Base-by-base conservation (phyloP, 1,140 invertebrate species). In the Panagrolaimus sp. region DNA sequence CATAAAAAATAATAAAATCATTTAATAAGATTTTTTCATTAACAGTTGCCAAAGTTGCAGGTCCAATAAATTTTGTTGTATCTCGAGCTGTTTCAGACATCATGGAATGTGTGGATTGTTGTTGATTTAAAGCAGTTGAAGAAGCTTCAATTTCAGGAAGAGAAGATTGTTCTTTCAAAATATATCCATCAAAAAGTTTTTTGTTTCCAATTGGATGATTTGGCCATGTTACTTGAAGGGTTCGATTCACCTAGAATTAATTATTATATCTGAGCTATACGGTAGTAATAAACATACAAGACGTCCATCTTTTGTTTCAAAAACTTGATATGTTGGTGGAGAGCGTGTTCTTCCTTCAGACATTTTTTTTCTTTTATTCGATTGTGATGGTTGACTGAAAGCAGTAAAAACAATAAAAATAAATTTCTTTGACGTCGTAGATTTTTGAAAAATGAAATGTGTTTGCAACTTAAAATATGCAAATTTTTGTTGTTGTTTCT, bases 281-380 rank as follows among this genome's bases (percentile, higher is more conserved):
- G 3, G 16, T 14, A 14, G 7, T 20, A 45, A 11, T 4, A 16
- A n/a, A 42, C 31, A 68, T 48, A 51, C 72, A 7, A 72, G 73
- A 16, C 73, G 51, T 11, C 51, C 51, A 57, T 57, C 51, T 57
- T 57, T 57, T 11, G 51, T 57, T 13, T 57, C 51, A 57, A n/a
- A 57, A 57, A 57, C 51, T 25, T 27, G 51, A 16, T 57, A 57
- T 20, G 51, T 16, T 1, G 51, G 51, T 20, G 51, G 51, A 11
- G 51, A 38, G 31, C 31, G 31, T n/a, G n/a, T n/a, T 38, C 31
- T 38, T 38, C 7, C 31, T 38, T 38, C 7, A 2, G 7, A 4
- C 31, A 2, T 38, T 38, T 38, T 38, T 38, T 38, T 38, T 2
- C 2, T 4, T 38, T 4, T 38, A 4, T 38, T 38, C 7, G 31